Percentiles rank a stretch among this genome's conserved stretches.
phyloP scores from a whole-genome alignment of 1,140 invertebrate species.

The Mamestra configurata region DNA sequence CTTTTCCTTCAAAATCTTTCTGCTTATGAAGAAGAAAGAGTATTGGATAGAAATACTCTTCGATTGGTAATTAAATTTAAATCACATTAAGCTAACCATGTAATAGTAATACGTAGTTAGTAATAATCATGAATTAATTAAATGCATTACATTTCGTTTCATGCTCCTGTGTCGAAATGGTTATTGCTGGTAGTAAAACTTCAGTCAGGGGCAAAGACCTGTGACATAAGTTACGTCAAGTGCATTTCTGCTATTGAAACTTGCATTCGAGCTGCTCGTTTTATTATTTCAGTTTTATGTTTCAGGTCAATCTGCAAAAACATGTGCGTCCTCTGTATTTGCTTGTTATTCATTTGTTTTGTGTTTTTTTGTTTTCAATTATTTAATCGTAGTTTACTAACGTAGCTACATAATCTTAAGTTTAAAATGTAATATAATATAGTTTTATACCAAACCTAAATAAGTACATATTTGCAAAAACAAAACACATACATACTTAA shows the following conservation, averaged over 20 bases:
- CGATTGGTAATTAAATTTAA: too few species aligned
- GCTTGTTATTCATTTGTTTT: neutral
- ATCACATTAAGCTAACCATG: neutral
- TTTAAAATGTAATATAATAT: too few species aligned
- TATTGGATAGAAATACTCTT: too few species aligned
- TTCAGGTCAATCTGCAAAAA: neutral
- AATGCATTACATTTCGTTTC: conserved; percentile 11
- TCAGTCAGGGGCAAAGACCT: conserved; percentile 13
- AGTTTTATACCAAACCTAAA: too few species aligned
- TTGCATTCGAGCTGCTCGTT: neutral
- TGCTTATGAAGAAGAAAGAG: too few species aligned
- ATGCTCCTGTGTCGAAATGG: conserved; percentile 1
- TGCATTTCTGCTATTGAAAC: conserved; percentile 4
- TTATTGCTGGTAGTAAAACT: conserved; percentile 23
- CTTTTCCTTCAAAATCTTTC: too few species aligned
- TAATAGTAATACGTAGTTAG: neutral
- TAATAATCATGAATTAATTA: neutral
- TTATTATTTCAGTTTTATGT: neutral
- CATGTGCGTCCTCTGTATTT: too few species aligned
- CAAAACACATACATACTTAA: too few species aligned
- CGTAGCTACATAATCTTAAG: too few species aligned
- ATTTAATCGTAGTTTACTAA: neutral
- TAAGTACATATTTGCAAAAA: too few species aligned
- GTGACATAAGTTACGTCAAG: neutral
- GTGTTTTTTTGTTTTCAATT: neutral